Evolutionary conservation across 2,888 invertebrate species (phyloP), one percentile per base, ranked within the genome.

Genomic region (Entomobrya proxima): DNA sequence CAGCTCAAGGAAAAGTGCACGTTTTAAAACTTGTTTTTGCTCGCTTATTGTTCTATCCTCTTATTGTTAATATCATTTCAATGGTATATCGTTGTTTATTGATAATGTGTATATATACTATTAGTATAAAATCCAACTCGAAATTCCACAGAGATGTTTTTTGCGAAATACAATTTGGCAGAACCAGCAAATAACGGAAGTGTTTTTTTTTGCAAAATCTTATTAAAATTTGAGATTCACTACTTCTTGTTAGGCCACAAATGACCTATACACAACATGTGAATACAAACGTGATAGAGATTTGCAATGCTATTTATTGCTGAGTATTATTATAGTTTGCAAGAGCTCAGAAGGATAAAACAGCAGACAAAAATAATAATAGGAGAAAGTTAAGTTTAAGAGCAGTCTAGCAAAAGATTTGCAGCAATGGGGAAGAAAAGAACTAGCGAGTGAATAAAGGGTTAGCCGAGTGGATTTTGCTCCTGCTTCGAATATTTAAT

Each of bases 201-300:
- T 47, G n/a, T 76, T 50, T 24, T 64, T 37, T 27, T 76, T 52
- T 30, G 32, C 50, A 64, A 44, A 67, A 76, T 83, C 76, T 76
- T 76, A 76, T 83, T 83, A 83, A 83, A 76, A 83, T 64, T 83
- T 83, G 64, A 76, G 52, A 52, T 55, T 30, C n/a, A 13, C 47
- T 75, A 24, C n/a, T 74, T n/a, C 50, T 35, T 27, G 18, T 69
- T 6, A 32, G 40, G n/a, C 64, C 21, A 35, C 58, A 50, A 24
- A 27, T 9, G 27, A 30, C 27, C 9, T 74, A 13, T 50, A 15
- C 18, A 30, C 30, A n/a, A 44, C 18, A 44, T 35, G 47, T 37
- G 61, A 64, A 64, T 64, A 64, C 58, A 58, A 81, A 79, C 35
- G 52, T 24, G 9, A 30, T 32, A 32, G 15, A 37, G 32, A 50